Conservation (phyloP, 2,888 invertebrate species). For the Theodoxus fluviatilis region DNA sequence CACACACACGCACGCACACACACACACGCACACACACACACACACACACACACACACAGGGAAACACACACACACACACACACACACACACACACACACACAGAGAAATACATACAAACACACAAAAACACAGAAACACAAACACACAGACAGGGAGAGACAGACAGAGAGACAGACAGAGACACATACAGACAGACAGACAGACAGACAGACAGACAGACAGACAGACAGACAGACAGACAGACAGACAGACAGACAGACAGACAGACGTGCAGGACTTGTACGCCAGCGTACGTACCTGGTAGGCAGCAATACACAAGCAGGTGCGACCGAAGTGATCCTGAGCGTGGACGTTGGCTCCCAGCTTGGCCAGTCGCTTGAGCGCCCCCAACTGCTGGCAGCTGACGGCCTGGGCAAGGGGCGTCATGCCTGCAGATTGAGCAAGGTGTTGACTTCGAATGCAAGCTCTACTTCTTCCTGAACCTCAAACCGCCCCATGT, state of each 20-base stretch:
- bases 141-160: slow-evolving; percentile 4
- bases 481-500: too few species aligned
- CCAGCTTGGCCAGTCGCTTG: slow-evolving; percentile 57
- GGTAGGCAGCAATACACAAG: slow-evolving; percentile 57
- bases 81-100: neutral
- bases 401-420: slow-evolving; percentile 50
- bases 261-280: too few species aligned
- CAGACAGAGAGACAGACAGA: slow-evolving; percentile 4
- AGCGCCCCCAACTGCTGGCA: slow-evolving; percentile 47
- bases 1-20: too few species aligned
- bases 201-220: slow-evolving; percentile 5
- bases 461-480: too few species aligned
- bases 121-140: slow-evolving; percentile 5
- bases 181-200: neutral
- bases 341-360: slow-evolving; percentile 55
- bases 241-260: slow-evolving; percentile 8
- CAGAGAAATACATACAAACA: neutral
- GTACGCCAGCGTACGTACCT: too few species aligned
- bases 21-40: too few species aligned
- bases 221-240: neutral
- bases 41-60: neutral
- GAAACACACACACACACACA: neutral
- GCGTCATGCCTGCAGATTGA: slow-evolving; percentile 45
- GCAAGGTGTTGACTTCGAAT: neutral
- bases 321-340: slow-evolving; percentile 54